Base-by-base conservation (phyloP, 2,113 vertebrate genomes). In the Lepisosteus osseus region DNA sequence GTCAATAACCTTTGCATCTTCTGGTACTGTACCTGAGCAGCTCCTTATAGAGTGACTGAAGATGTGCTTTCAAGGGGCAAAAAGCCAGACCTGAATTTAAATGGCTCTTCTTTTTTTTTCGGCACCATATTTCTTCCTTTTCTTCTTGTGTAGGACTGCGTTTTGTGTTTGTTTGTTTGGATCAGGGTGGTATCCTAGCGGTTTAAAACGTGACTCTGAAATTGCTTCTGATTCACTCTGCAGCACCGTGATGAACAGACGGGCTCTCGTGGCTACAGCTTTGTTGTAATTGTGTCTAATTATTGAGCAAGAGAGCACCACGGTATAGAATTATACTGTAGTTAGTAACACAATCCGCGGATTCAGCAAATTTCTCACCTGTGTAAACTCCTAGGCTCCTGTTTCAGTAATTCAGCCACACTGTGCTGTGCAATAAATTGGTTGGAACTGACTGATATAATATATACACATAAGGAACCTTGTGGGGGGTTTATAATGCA, bases 241-340 rank as follows among this genome's bases (percentile, higher is more conserved):
- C 29, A 70, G 41, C 17, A 61, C 61, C 56, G 40, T 29, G 43
- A 61, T 70, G 55, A 70, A n/a, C 8, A 61, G 3, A 29, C 29
- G 15, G 54, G 54, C 68, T 70, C 59, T 69, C 6, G 61, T 70
- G 54, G 44, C n/a, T n/a, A 55, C 68, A 70, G 68, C 42, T 70
- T 70, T 61, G 54, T 43, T 61, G 54, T 59, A 70, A 70, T 70
- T 70, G 68, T 55, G 5, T 65, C 68, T 70, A 70, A 70, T 70
- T 59, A 45, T 70, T 61, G 15, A 59, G 68, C 29, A 61, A 43
- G 56, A 70, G 15, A 41, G 47, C 47, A 6, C 9, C 47, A 6
- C 47, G 54, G 67, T 55, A 29, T 56, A 51, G 43, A 59, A 61
- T 69, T 61, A 61, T 69, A n/a, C 56, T 44, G 54, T 61, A 42